phyloP scores from a whole-genome alignment of 2,113 vertebrate species.

The Python bivittatus region DNA sequence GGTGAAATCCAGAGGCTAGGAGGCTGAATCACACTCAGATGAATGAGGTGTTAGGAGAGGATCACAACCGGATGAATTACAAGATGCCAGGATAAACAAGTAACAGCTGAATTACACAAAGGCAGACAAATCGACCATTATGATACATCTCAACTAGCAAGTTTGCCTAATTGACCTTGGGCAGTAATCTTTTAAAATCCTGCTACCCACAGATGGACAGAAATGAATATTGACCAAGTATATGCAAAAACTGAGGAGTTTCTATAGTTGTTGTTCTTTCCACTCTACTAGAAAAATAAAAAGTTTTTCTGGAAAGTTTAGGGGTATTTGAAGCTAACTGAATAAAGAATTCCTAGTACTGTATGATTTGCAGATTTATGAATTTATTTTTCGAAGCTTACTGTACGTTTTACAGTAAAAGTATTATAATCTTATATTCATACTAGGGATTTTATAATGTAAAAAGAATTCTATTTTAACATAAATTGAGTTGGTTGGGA shows the following conservation, averaged over 20 bases:
- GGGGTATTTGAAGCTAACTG: not conserved
- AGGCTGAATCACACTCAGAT: too few species aligned
- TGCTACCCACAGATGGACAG: not conserved
- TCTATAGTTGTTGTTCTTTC: not conserved
- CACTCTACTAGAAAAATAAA: not conserved
- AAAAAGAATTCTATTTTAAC: not conserved
- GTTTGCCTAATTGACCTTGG: not conserved
- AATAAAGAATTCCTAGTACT: not conserved
- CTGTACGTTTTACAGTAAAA: not conserved
- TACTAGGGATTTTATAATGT: not conserved
- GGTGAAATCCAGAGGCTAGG: not conserved
- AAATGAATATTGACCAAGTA: not conserved
- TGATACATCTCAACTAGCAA: too few species aligned
- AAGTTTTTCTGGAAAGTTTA: not conserved
- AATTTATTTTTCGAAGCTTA: conserved; percentile 17
- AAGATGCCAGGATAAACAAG: not conserved
- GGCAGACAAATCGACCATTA: not conserved
- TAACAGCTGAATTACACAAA: not conserved
- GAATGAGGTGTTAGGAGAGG: not conserved
- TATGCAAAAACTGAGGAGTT: not conserved
- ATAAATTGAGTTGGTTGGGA: not conserved
- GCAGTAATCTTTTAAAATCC: not conserved
- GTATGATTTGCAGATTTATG: conserved; percentile 27
- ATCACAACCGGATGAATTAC: not conserved
- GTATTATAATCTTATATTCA: not conserved